Base-by-base conservation (phyloP, 2,888 invertebrate genomes). In the Folsomia manolachei region DNA sequence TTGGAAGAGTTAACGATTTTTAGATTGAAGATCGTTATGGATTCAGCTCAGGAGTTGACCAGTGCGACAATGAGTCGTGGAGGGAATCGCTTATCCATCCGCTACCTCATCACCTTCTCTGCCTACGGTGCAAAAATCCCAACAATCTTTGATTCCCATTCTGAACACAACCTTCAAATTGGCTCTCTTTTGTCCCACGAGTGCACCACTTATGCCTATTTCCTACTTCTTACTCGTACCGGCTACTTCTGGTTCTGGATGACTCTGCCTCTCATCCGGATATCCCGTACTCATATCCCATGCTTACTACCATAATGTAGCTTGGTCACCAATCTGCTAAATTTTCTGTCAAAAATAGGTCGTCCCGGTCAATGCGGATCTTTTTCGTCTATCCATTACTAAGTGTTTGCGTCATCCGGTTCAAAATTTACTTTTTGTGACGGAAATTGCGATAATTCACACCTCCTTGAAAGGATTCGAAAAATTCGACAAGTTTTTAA, bases 61-160 rank as follows among this genome's bases (percentile, higher is more conserved):
- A 74, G 72, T 73, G 75, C 78, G 78, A 76, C 78, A 75, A 75
- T 78, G 72, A 76, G 69, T 75, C 78, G 78, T 78, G 78, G 71
- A 27, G 63, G 56, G 78, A 76, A 78, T 78, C 74, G 53, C 72
- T 56, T 56, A 56, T 56, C 56, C 56, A 56, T 56, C 56, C 56
- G 56, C 56, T 19, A 56, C 56, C 56, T 56, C 56, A 56, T 56
- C 56, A 56, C 56, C 56, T 56, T 56, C 56, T 56, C 56, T 56
- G 56, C 56, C 56, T 56, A 56, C 56, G 56, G 56, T 56, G 56
- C 56, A 56, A 56, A 56, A 56, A 14, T 19, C 11, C 11, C 4
- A 56, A 7, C 7, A 56, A 14, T 19, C n/a, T 56, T 56, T 39
- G 39, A 39, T 39, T 39, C 39, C 39, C 19, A 56, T 56, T 56